phyloP scores from a whole-genome alignment of 2,797 vertebrate genomes.

The Macrochelys suwanniensis region DNA sequence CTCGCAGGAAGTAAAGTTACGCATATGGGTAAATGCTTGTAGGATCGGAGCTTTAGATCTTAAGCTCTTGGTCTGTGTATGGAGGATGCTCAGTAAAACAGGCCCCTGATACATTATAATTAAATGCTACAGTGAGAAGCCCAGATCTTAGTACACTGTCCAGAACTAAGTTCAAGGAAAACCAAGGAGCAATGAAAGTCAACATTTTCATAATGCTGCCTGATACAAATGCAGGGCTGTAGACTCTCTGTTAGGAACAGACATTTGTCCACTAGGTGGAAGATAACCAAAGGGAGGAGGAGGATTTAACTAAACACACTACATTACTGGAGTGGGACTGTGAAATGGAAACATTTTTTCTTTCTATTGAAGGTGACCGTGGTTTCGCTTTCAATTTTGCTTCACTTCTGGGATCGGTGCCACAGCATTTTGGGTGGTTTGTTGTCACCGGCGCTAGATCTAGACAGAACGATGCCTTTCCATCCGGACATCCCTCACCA shows the following conservation, averaged over 20 bases:
- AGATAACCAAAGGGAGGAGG: background rate
- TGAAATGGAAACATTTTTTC: background rate
- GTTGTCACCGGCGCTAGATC: background rate
- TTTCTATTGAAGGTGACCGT: background rate
- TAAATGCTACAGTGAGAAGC: background rate
- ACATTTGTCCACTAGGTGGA: background rate
- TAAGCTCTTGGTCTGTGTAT: background rate
- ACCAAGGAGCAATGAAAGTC: background rate
- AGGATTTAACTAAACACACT: background rate
- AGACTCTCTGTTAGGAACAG: background rate
- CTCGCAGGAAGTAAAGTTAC: background rate
- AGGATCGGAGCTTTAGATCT: background rate
- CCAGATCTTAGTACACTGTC: background rate
- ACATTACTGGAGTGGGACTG: background rate
- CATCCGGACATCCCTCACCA: rapidly evolving
- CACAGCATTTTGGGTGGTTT: rapidly evolving
- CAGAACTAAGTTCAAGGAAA: background rate
- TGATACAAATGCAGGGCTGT: background rate
- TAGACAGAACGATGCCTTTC: background rate
- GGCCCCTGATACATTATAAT: too few relatives aligned
- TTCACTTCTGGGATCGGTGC: background rate
- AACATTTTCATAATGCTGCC: background rate
- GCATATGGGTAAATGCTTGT: background rate
- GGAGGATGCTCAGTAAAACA: background rate
- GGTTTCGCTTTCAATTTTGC: rapidly evolving